These are phyloP conservation scores for Lysandra coridon DNA, from an alignment of 2,888 invertebrate genomes.

Conservation along the genomic window DNA sequence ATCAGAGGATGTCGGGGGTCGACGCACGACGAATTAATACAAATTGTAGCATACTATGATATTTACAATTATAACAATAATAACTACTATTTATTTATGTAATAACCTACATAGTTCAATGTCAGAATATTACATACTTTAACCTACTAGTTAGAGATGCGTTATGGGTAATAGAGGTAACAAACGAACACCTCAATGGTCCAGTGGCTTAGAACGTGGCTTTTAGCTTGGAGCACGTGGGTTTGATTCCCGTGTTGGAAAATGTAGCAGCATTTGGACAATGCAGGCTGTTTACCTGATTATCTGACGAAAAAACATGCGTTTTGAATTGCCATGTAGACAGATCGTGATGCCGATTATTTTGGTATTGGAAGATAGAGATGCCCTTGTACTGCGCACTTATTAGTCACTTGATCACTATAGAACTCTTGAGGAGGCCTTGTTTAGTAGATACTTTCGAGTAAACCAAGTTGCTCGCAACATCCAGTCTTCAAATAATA, in stretches of 20 bases:
- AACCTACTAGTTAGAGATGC: not conserved
- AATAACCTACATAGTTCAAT: conserved; percentile 5
- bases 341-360: no score
- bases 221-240: not conserved
- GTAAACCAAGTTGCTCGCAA: no score
- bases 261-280: not conserved
- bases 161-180: not conserved
- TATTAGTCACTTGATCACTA: no score
- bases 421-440: no score
- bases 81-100: not conserved
- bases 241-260: not conserved
- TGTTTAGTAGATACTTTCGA: no score
- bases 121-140: conserved; percentile 2
- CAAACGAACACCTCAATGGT: not conserved
- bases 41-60: conserved; percentile 49
- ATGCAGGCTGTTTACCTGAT: not conserved
- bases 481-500: no score
- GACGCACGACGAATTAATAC: conserved; percentile 70
- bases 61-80: not conserved
- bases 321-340: no score
- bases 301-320: not conserved
- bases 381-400: no score
- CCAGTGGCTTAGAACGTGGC: not conserved
- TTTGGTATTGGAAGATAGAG: no score
- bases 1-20: conserved; percentile 72